Percentiles rank a stretch among this genome's conserved stretches.
Conservation (phyloP, 1,140 invertebrate genomes). For the Dendroctonus ponderosae region DNA sequence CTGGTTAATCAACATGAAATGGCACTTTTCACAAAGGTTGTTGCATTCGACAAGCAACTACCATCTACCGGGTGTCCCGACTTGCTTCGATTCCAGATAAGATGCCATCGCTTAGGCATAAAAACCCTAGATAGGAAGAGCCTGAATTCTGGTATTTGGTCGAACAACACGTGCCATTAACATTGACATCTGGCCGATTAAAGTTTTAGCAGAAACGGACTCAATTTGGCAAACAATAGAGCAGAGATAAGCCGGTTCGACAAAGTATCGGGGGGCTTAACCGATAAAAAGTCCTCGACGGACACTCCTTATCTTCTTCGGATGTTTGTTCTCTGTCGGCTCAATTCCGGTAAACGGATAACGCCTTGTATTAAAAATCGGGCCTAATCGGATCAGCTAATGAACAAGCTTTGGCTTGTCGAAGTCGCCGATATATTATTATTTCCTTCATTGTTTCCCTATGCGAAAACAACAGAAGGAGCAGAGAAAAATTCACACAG, state of each 20-base stretch:
- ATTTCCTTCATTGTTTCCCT: not conserved
- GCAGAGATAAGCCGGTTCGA: slow-evolving; percentile 17
- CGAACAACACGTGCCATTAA: too few relatives aligned
- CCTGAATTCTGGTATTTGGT: too few relatives aligned
- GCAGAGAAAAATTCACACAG: slow-evolving; percentile 11
- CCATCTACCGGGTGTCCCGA: too few relatives aligned
- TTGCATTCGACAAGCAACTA: too few relatives aligned
- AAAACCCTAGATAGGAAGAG: too few relatives aligned
- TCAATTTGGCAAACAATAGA: slow-evolving; percentile 11
- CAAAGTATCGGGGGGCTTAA: slow-evolving; percentile 20
- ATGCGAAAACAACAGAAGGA: not conserved
- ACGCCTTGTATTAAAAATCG: slow-evolving; percentile 27
- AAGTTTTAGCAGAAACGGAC: not conserved
- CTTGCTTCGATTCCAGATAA: too few relatives aligned
- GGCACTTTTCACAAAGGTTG: too few relatives aligned
- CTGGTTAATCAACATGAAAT: too few relatives aligned
- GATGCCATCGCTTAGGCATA: too few relatives aligned
- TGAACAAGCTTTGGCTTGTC: slow-evolving; percentile 19
- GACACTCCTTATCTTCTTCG: slow-evolving; percentile 21
- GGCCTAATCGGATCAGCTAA: slow-evolving; percentile 28
- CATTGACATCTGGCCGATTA: not conserved
- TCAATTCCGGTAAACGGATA: slow-evolving; percentile 21
- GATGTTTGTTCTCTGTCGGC: slow-evolving; percentile 23
- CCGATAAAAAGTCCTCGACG: slow-evolving; percentile 23
- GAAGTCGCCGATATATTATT: slow-evolving; percentile 21